phyloP scores from a whole-genome alignment of 2,888 invertebrate genomes.

The Phengaris alcon region DNA sequence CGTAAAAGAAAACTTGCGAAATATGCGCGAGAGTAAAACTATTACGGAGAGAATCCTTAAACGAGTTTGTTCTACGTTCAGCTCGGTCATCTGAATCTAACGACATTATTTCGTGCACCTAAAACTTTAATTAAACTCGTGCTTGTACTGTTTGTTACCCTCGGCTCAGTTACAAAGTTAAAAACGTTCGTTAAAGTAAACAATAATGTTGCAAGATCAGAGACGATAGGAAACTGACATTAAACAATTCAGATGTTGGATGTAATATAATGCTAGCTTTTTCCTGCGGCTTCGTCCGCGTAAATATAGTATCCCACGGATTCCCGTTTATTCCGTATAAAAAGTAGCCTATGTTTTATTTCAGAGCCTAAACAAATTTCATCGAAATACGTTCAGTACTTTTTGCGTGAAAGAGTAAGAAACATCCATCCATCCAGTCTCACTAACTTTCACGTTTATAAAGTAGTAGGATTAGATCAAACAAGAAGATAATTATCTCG shows the following conservation, averaged over 20 bases:
- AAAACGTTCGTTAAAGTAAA: neutral
- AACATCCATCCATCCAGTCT: too few species aligned
- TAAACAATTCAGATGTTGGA: neutral
- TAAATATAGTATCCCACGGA: too few species aligned
- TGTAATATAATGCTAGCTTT: too few species aligned
- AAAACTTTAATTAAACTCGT: conserved; percentile 26
- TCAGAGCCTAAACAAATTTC: too few species aligned
- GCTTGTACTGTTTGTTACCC: neutral
- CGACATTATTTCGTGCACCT: conserved; percentile 17
- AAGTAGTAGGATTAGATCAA: too few species aligned
- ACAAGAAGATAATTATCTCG: too few species aligned
- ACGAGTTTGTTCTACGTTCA: neutral
- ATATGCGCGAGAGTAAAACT: neutral
- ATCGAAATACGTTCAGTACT: too few species aligned
- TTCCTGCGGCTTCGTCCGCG: too few species aligned
- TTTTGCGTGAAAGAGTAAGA: too few species aligned
- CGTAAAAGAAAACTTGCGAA: conserved; percentile 7
- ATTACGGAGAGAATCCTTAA: conserved; percentile 9
- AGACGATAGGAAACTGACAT: neutral
- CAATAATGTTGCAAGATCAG: conserved; percentile 1
- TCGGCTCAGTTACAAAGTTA: conserved; percentile 25
- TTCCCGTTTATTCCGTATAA: too few species aligned
- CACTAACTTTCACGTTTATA: too few species aligned
- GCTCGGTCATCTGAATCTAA: conserved; percentile 23
- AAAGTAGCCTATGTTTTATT: too few species aligned